Conservation (phyloP, 2,113 vertebrate genomes). For the Hoplias malabaricus region DNA sequence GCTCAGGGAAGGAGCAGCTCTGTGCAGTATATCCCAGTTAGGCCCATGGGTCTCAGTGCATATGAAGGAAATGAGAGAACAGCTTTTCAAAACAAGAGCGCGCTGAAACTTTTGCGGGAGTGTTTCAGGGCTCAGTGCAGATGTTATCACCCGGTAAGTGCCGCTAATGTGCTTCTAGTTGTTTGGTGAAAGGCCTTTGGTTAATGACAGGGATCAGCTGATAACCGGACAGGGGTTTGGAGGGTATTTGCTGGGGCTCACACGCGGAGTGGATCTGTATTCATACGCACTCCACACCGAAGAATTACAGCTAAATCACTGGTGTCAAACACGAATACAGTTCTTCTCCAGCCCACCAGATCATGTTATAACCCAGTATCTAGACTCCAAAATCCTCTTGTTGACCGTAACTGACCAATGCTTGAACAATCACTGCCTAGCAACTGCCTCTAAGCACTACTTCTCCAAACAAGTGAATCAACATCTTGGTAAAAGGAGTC, state of each 20-base stretch:
- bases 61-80: conserved; percentile 69
- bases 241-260: conserved; percentile 15
- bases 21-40: conserved; percentile 31
- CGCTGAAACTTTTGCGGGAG: conserved; percentile 65
- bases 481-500: too few relatives aligned
- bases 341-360: too few relatives aligned
- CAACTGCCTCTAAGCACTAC: too few relatives aligned
- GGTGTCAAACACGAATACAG: too few relatives aligned
- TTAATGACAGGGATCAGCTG: conserved; percentile 77
- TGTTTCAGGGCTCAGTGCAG: conserved; percentile 71
- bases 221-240: conserved; percentile 49
- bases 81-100: conserved; percentile 70
- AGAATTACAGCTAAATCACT: neutral
- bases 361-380: too few relatives aligned
- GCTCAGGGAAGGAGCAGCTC: neutral
- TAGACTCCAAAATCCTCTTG: too few relatives aligned
- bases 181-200: conserved; percentile 73
- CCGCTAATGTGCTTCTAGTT: conserved; percentile 76
- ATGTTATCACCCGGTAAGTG: conserved; percentile 76
- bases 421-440: too few relatives aligned
- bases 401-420: too few relatives aligned
- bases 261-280: neutral
- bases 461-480: too few relatives aligned
- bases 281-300: neutral
- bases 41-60: conserved; percentile 49